Conservation (phyloP, 30 jellyfish, hydroid and myxozoan species). For the Rhopilema esculentum region DNA sequence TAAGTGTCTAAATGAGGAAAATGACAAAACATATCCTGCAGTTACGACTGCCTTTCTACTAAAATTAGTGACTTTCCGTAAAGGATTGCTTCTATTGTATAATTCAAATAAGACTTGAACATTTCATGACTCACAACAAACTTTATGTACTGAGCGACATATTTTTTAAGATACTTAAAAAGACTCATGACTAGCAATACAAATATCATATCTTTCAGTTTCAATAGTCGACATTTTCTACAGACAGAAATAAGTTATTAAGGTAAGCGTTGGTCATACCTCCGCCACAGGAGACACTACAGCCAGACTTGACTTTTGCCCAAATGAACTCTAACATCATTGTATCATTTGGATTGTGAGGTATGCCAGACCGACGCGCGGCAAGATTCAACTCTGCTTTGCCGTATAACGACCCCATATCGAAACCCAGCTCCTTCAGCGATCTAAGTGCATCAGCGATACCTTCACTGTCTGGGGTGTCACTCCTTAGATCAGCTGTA, state of each 20-base stretch:
- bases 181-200: no score
- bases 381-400: conserved; percentile 78
- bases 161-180: no score
- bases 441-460: conserved; percentile 95
- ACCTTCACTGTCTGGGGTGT: conserved; percentile 92
- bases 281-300: conserved; percentile 99
- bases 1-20: no score
- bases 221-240: no score
- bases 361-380: conserved; percentile 86
- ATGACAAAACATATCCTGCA: no score
- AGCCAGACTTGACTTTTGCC: conserved; percentile 96
- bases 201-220: neutral
- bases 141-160: no score
- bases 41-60: no score
- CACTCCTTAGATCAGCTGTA: conserved; percentile 83
- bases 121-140: no score
- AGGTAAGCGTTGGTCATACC: conserved; percentile 48
- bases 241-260: no score
- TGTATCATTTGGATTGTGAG: conserved; percentile 80
- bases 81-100: no score
- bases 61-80: no score
- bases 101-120: no score
- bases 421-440: conserved; percentile 96
- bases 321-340: conserved; percentile 77
- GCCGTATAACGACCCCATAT: conserved; percentile 93